A percentile compares a stretch with the other conserved stretches of the same genome.
These are phyloP conservation scores for Narcine bancroftii DNA, from an alignment of 2,113 vertebrate genomes.

Conservation along the genomic window DNA sequence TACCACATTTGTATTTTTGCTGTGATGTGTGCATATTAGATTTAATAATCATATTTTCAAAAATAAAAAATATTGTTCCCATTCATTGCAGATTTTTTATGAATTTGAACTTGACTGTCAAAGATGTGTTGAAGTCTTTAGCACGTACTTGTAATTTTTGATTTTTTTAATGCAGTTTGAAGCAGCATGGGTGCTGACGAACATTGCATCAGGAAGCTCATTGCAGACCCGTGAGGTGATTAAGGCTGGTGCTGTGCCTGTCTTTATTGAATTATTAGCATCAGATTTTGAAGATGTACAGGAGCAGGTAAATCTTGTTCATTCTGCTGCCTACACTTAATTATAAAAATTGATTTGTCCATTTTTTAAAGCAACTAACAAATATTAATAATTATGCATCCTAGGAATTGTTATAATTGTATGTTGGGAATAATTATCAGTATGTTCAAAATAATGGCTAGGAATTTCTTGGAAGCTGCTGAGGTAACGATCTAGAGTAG, in stretches of 20 bases:
- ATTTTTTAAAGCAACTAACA: background rate
- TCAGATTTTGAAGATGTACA: conserved; percentile 97
- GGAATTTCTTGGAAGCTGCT: background rate
- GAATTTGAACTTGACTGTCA: background rate
- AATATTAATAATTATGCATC: background rate
- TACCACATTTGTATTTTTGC: background rate
- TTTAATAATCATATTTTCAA: no score
- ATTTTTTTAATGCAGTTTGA: conserved; percentile 69
- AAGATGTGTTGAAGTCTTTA: background rate
- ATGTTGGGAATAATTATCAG: background rate
- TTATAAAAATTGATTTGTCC: background rate
- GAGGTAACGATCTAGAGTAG: background rate
- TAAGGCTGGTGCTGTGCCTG: conserved; percentile 91
- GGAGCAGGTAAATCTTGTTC: conserved; percentile 70
- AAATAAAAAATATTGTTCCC: background rate
- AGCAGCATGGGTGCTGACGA: conserved; percentile 95
- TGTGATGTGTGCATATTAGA: background rate
- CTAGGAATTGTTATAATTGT: background rate
- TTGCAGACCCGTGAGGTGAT: conserved; percentile 95
- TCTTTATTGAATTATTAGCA: conserved; percentile 92
- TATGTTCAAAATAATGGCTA: background rate
- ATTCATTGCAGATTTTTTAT: background rate
- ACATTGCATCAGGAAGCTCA: conserved; percentile 95
- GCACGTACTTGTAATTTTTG: conserved; percentile 33
- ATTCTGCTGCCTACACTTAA: background rate